Evolutionary conservation across 2,113 vertebrate species (phyloP).

Genomic region (Todiramphus chloris): DNA sequence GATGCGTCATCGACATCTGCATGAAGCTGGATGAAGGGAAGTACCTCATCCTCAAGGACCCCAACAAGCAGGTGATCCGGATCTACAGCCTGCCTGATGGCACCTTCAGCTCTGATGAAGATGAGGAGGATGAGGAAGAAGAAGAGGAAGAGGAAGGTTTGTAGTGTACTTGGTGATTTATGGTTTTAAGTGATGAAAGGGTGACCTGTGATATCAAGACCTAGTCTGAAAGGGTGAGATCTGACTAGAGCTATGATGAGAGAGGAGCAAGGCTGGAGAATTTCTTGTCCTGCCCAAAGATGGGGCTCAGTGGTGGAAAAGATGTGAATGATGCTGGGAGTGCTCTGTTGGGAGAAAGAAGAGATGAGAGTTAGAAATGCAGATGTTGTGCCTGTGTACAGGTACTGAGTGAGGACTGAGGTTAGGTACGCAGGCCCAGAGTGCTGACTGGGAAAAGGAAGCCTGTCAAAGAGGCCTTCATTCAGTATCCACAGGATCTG

Average conservation of each 20-base stretch:
- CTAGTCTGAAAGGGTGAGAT: neutral
- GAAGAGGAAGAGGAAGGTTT: conserved; percentile 93
- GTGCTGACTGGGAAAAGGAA: rapidly evolving
- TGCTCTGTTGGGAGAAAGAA: neutral
- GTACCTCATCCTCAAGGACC: conserved; percentile 99
- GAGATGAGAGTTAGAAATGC: neutral
- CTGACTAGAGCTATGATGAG: neutral
- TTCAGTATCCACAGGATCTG: rapidly evolving
- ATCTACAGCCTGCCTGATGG: conserved; percentile 97
- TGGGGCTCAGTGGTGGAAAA: neutral
- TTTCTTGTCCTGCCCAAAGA: rapidly evolving
- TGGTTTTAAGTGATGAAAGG: neutral
- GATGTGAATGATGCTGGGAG: neutral
- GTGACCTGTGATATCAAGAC: neutral
- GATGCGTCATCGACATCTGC: conserved; percentile 97
- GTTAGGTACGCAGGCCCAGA: neutral
- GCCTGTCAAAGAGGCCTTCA: neutral
- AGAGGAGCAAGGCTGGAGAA: rapidly evolving
- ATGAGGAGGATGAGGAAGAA: conserved; percentile 96
- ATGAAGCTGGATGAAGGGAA: conserved; percentile 99
- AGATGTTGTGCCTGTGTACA: neutral
- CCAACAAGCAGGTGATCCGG: conserved; percentile 99
- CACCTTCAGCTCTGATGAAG: conserved; percentile 98
- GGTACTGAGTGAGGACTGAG: neutral
- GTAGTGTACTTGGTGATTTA: neutral